A percentile compares a stretch with the other conserved stretches of the same genome.
These are phyloP conservation scores for Novumbra hubbsi DNA, from an alignment of 2,797 vertebrate species.

Conservation along the genomic window DNA sequence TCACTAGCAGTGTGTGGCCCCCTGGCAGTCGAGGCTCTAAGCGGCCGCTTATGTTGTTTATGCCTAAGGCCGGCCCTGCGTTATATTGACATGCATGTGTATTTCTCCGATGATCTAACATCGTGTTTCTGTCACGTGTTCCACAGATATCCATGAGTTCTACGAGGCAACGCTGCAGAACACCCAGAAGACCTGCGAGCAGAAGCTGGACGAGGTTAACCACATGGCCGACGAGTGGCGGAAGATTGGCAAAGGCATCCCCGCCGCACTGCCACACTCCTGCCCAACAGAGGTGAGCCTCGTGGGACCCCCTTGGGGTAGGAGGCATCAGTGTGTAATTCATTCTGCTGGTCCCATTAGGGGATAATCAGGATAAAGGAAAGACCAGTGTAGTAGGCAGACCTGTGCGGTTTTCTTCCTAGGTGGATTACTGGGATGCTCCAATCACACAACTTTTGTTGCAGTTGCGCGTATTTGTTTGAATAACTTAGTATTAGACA, in stretches of 20 bases:
- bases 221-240: constrained; percentile 89
- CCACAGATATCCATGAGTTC: constrained; percentile 95
- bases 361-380: neutral
- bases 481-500: no score
- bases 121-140: constrained; percentile 34
- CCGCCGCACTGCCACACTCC: constrained; percentile 55
- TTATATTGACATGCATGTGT: neutral
- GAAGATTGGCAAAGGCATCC: constrained; percentile 71
- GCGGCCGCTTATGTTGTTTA: no score
- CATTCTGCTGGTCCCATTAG: neutral
- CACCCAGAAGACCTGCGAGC: constrained; percentile 87
- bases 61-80: no score
- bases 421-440: no score
- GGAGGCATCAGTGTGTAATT: neutral
- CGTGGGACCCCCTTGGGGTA: neutral
- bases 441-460: no score
- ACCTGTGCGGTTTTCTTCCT: no score
- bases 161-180: constrained; percentile 92
- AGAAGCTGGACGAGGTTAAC: constrained; percentile 89
- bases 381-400: neutral
- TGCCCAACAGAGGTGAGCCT: constrained; percentile 77
- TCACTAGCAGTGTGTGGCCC: no score
- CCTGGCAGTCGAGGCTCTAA: no score
- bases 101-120: neutral
- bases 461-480: no score